Conservation (phyloP, 2,113 vertebrate species). For the Paraplagusia blochii region DNA sequence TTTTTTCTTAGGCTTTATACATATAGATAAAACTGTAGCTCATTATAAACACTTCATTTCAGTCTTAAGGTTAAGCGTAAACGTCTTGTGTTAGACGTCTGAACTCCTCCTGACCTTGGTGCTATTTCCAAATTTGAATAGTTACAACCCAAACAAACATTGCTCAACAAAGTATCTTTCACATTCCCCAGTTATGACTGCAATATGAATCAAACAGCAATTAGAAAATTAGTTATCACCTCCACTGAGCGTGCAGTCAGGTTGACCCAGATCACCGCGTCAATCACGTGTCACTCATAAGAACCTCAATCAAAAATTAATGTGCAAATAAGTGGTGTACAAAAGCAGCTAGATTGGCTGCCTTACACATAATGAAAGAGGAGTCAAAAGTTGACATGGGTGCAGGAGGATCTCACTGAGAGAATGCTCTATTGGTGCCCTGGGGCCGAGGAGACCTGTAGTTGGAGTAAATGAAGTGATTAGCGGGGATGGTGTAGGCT, state of each 20-base stretch:
- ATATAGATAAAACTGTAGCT: too few species aligned
- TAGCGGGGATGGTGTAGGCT: conserved; percentile 66
- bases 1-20: too few species aligned
- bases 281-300: conserved; percentile 58
- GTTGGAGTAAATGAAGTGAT: conserved; percentile 68
- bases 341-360: background rate
- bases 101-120: too few species aligned
- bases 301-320: conserved; percentile 24
- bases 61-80: too few species aligned
- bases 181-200: conserved; percentile 24
- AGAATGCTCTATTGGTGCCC: conserved; percentile 42
- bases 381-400: conserved; percentile 29
- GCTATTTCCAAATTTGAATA: too few species aligned
- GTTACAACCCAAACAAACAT: background rate
- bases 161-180: conserved; percentile 17
- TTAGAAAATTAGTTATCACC: conserved; percentile 52
- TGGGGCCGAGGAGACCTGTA: conserved; percentile 52
- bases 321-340: conserved; percentile 25
- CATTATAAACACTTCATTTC: too few species aligned
- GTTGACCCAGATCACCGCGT: conserved; percentile 49
- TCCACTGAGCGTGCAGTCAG: conserved; percentile 23
- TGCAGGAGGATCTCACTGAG: conserved; percentile 5
- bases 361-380: conserved; percentile 18
- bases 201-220: conserved; percentile 42
- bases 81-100: too few species aligned